Percentiles rank a stretch among this genome's conserved stretches.
Conservation (phyloP, 2,888 invertebrate species). For the Drosophila borealis region DNA sequence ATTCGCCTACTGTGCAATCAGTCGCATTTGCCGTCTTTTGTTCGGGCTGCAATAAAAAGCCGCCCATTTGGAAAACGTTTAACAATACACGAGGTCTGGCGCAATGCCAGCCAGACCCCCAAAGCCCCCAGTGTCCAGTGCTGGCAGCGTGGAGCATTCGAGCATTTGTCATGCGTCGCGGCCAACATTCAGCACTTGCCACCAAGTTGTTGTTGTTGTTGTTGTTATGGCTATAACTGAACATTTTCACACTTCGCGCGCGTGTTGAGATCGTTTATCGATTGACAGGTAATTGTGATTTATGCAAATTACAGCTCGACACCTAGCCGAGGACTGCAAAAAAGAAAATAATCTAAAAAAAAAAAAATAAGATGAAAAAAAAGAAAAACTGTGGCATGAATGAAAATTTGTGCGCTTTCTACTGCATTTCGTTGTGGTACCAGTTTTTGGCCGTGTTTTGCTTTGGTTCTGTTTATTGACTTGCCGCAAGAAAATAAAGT, state of each 20-base stretch:
- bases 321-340: conserved; percentile 48
- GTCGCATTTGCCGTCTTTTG: conserved; percentile 52
- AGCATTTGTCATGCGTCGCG: conserved; percentile 64
- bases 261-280: conserved; percentile 71
- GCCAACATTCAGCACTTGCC: conserved; percentile 54
- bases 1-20: conserved; percentile 42
- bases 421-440: conserved; percentile 9
- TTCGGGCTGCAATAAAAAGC: conserved; percentile 50
- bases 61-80: conserved; percentile 62
- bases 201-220: conserved; percentile 29
- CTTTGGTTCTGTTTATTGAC: conserved; percentile 71
- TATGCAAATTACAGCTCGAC: conserved; percentile 73
- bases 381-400: conserved; percentile 41
- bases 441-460: conserved; percentile 40
- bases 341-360: background rate
- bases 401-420: conserved; percentile 53
- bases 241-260: conserved; percentile 49
- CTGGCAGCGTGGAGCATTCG: conserved; percentile 11
- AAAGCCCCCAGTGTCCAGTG: conserved; percentile 26
- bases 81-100: conserved; percentile 61
- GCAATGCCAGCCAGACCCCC: conserved; percentile 47
- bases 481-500: conserved; percentile 57
- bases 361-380: background rate
- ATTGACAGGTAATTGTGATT: conserved; percentile 80
- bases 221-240: conserved; percentile 38